phyloP scores from a whole-genome alignment of 1,140 invertebrate genomes.

The Polypedilum vanderplanki region DNA sequence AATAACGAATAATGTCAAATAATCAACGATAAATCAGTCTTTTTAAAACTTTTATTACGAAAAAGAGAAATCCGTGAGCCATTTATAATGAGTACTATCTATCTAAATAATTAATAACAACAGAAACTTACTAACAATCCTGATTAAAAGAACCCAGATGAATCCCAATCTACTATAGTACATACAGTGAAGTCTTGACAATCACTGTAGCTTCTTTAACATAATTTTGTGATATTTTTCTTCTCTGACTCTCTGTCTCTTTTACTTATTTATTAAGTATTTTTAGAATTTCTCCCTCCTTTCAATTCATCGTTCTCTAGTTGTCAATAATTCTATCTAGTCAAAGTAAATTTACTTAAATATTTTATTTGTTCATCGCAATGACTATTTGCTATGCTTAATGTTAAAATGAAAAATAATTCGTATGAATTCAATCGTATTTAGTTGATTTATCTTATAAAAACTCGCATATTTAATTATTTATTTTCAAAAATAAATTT shows the following conservation, averaged over 20 bases:
- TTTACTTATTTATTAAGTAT: background rate
- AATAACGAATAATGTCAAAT: background rate
- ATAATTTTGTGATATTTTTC: conserved; percentile 20
- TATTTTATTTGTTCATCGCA: too few relatives aligned
- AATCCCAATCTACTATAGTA: background rate
- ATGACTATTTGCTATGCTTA: too few relatives aligned
- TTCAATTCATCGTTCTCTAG: background rate
- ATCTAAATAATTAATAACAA: background rate
- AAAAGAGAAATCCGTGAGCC: background rate
- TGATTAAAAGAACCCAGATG: background rate
- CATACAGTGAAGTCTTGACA: conserved; percentile 4
- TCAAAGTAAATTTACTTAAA: background rate
- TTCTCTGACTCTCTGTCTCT: background rate
- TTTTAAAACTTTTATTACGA: background rate
- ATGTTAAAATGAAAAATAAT: too few relatives aligned
- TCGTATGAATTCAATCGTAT: too few relatives aligned
- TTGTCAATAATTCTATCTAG: background rate
- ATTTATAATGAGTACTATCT: background rate
- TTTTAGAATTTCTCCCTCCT: background rate
- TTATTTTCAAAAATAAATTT: too few relatives aligned
- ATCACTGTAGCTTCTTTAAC: conserved; percentile 17
- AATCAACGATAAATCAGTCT: background rate
- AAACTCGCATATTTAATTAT: too few relatives aligned
- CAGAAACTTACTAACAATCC: background rate
- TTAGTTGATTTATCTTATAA: too few relatives aligned